Evolutionary conservation across 2,113 vertebrate genomes (phyloP).

Genomic region (Brachypteracias leptosomus): DNA sequence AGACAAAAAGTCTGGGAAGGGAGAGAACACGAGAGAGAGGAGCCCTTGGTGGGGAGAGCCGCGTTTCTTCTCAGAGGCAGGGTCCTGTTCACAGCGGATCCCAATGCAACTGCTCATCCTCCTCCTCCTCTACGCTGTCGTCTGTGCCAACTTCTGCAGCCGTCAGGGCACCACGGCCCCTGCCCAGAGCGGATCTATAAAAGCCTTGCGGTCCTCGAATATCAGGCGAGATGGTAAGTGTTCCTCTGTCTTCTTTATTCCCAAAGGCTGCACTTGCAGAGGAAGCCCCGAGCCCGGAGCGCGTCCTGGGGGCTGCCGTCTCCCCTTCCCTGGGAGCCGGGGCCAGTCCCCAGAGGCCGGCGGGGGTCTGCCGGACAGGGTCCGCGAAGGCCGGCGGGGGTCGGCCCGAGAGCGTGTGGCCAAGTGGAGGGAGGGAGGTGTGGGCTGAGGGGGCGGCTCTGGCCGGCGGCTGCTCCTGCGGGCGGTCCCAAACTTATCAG

Average conservation of each 20-base stretch:
- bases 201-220: slow-evolving; percentile 73
- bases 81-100: slow-evolving; percentile 14
- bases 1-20: background rate
- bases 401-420: background rate
- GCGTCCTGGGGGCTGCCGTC: background rate
- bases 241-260: background rate
- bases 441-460: background rate
- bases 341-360: background rate
- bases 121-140: slow-evolving; percentile 64
- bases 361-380: too few species aligned
- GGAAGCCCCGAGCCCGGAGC: background rate
- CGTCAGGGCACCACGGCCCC: slow-evolving; percentile 68
- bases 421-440: background rate
- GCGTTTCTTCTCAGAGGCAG: background rate
- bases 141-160: slow-evolving; percentile 73
- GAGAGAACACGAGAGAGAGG: background rate
- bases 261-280: background rate
- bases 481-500: background rate
- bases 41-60: background rate
- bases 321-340: too few species aligned
- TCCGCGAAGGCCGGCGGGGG: background rate
- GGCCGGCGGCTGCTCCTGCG: background rate
- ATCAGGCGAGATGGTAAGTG: slow-evolving; percentile 79
- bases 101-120: slow-evolving; percentile 78
- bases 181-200: slow-evolving; percentile 76